Evolutionary conservation across 2,113 vertebrate genomes (phyloP), one percentile per base, ranked within the genome.

Genomic region (Raja brachyura): DNA sequence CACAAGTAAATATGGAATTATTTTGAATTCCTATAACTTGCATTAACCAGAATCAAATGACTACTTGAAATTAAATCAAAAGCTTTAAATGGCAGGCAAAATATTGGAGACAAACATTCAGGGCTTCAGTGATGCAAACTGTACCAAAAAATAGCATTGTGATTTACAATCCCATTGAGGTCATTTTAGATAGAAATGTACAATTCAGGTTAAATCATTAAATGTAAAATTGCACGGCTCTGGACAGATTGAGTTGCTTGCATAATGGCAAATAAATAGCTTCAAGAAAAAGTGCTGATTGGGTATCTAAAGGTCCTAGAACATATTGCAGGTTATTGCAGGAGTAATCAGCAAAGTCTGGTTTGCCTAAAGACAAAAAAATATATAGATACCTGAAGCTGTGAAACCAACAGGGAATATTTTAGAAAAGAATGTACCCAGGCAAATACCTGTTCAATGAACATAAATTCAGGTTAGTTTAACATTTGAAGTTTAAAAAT

Each of bases 21-120:
- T 90, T 68, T 90, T 90, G 66, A 92, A 70, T 73, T 92, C 18
- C 10, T 73, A 16, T 54, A 54, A 73, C 68, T 73, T 92, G 22
- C 39, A 54, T 92, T 92, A 92, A 92, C 39, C 33, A 92, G 68
- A 54, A 92, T 48, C 20, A 74, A 70, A 48, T 70, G 31, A 54
- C 20, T 68, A 73, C 11, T 70, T 74, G 90, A 92, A 73, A 18
- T 74, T 92, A 25, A 39, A 54, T 61, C 22, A 28, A 48, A 73
- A 54, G 39, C 68, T 25, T 31, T 73, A 92, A 73, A 33, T 92
- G 39, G 10, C 70, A 74, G 13, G 33, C 33, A 73, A 39, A 92
- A 92, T 33, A 90, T 70, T 39, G 68, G 66, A 39, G 63, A 90
- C 31, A 7, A 39, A 70, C 66, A 70, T 92, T 54, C 31, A 92